phyloP scores from a whole-genome alignment of 2,797 vertebrate genomes.

The Megaceryle alcyon region DNA sequence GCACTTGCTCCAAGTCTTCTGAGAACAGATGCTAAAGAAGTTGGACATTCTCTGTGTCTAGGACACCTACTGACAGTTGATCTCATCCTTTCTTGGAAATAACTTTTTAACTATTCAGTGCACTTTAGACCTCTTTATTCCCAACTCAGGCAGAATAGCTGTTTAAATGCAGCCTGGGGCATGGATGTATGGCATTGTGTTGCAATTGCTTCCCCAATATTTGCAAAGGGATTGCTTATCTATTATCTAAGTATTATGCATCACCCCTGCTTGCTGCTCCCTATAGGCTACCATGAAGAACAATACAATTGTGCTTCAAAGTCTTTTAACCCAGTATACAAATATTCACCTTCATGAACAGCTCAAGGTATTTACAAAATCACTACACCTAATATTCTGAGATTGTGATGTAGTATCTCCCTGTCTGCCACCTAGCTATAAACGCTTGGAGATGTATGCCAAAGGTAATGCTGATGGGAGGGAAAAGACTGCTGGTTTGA shows the following conservation, averaged over 20 bases:
- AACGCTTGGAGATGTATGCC: background rate
- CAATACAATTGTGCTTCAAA: background rate
- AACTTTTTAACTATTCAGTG: background rate
- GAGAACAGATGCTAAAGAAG: background rate
- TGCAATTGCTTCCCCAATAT: slow-evolving; percentile 24
- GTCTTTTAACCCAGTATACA: background rate
- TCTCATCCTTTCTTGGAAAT: background rate
- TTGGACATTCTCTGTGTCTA: background rate
- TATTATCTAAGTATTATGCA: background rate
- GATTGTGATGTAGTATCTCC: background rate
- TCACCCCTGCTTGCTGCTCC: slow-evolving; percentile 1
- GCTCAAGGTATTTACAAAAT: background rate
- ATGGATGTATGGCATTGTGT: slow-evolving; percentile 1
- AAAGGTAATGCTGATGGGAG: background rate
- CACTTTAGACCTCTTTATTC: slow-evolving; percentile 25
- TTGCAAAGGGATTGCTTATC: slow-evolving; percentile 43
- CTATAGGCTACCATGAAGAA: background rate
- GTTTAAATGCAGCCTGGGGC: background rate
- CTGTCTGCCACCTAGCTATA: background rate
- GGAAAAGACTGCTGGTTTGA: background rate
- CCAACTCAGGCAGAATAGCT: background rate
- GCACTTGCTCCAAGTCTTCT: background rate
- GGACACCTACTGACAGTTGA: slow-evolving; percentile 14
- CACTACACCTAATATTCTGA: background rate
- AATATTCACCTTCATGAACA: background rate